Conservation (phyloP, 2,888 invertebrate species). For the Loripinus fragilis region DNA sequence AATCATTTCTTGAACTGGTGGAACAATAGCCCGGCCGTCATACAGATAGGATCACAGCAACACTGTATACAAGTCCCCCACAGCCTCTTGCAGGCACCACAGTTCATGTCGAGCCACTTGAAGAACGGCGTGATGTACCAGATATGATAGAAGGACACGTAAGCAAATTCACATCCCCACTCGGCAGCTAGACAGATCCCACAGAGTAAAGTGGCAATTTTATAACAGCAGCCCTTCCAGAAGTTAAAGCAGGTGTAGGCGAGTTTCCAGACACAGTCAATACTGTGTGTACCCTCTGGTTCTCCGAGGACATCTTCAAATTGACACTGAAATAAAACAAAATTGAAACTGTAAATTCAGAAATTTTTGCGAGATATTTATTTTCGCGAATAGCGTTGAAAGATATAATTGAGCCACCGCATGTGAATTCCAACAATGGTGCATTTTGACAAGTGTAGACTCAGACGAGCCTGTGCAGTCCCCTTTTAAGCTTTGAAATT, state of each 20-base stretch:
- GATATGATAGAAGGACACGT: slow-evolving; percentile 85
- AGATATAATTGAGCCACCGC: no score
- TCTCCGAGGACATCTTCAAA: slow-evolving; percentile 69
- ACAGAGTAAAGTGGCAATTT: slow-evolving; percentile 87
- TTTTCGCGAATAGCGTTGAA: no score
- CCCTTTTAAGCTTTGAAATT: no score
- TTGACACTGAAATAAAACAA: slow-evolving; percentile 40
- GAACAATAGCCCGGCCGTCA: slow-evolving; percentile 59
- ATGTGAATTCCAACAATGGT: no score
- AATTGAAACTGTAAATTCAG: not conserved
- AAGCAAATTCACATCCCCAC: slow-evolving; percentile 82
- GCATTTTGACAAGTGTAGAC: no score
- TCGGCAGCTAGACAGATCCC: slow-evolving; percentile 88
- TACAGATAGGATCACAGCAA: slow-evolving; percentile 66
- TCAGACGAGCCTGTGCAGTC: no score
- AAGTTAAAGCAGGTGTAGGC: slow-evolving; percentile 87
- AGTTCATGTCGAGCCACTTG: slow-evolving; percentile 84
- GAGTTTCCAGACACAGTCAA: slow-evolving; percentile 90
- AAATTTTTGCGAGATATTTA: no score
- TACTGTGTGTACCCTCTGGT: slow-evolving; percentile 75
- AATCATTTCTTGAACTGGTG: slow-evolving; percentile 42
- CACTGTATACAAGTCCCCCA: slow-evolving; percentile 43
- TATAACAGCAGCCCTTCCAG: slow-evolving; percentile 89
- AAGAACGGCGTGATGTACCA: slow-evolving; percentile 70
- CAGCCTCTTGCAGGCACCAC: slow-evolving; percentile 52